Base-by-base conservation (phyloP, 2,888 invertebrate genomes). In the Lycia hirtaria region DNA sequence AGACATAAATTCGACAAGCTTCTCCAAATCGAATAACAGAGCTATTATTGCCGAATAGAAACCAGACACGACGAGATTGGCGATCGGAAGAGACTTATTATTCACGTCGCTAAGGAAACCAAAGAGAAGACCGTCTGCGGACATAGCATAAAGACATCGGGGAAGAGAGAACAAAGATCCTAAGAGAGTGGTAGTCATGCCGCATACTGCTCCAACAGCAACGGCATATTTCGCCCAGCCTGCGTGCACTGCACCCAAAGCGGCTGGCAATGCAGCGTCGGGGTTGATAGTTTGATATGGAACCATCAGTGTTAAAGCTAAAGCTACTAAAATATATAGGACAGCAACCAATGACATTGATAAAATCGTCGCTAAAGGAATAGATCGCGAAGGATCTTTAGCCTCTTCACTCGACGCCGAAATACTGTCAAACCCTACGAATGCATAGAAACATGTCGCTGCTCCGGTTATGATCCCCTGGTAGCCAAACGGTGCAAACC, bases 1-100 rank as follows among this genome's bases (percentile, higher is more conserved):
- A 1, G 98, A 98, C 97, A 98, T 97, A 78, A 98, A 98, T 78
- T 98, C 98, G 0, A 98, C 97, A 35, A 98, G 90, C 68, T 97
- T 97, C 69, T 97, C 95, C 67, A 98, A 93, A 84, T 98, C 98
- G 74, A 98, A 97, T 30, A 98, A 81, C 33, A 98, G 85, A 3
- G 98, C 97, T 63, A 98, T 95, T 0, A 96, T 53, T 1, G 96
- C 96, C 43, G 96, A 96, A 20, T 94, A 88, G 12, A 96, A 63
- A 0, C 97, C 97, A n/a, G 96, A 95, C 51, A 97, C 93, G 3
- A 95, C 93, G 56, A 97, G 86, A 78, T 97, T 97, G 0, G 94
- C 82, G 3, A 97, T 91, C 0, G 97, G 97, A 41, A 97, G 97
- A 0, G 97, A 97, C 68, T 95, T 95, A 33, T 94, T 92, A 76